Evolutionary conservation across 1,140 invertebrate species (phyloP), one percentile per base, ranked within the genome.

Genomic region (Nasonia longicornis): DNA sequence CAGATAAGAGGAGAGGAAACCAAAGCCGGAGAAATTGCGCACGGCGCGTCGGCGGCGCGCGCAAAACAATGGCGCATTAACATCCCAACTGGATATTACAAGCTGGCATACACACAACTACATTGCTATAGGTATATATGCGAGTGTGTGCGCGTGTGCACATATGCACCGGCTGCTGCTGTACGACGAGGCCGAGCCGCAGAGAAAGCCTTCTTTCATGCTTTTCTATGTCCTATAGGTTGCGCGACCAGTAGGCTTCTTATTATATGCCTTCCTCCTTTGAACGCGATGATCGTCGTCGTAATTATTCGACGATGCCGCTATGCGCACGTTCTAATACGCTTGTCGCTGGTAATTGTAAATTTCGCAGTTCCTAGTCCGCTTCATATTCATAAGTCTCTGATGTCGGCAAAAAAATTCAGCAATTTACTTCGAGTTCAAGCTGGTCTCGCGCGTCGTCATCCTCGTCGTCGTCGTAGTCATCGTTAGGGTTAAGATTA

Each of bases 41-140:
- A 16, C 45, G 45, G 38, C 29, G 70, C 70, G 78, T 75, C 84
- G 80, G 76, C 81, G 75, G 82, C 52, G 3, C 75, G 64, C 75
- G 64, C 83, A 84, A 85, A 84, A 86, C 85, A 85, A 86, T 86
- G 83, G 84, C 77, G 83, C 84, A 86, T 86, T 86, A 86, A 85
- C 83, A 85, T 86, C 85, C 81, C 84, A 81, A 82, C 82, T 85
- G 80, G 84, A 85, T 85, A 85, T 86, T 84, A 84, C 84, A 85
- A 84, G 82, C 72, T 80, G 77, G 52, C 67, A 67, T 81, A 72
- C 38, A 77, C 80, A 26, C 74, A 35, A n/a, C 22, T 58, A 80
- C 79, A 73, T 67, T 26, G 35, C n/a, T 74, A 14, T 12, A 67
- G 1, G 12, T 26, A 48, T 31, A 74, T 16, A 45, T 14, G 26